Base-by-base conservation (phyloP, 2,113 vertebrate species). In the Aplodontia rufa region DNA sequence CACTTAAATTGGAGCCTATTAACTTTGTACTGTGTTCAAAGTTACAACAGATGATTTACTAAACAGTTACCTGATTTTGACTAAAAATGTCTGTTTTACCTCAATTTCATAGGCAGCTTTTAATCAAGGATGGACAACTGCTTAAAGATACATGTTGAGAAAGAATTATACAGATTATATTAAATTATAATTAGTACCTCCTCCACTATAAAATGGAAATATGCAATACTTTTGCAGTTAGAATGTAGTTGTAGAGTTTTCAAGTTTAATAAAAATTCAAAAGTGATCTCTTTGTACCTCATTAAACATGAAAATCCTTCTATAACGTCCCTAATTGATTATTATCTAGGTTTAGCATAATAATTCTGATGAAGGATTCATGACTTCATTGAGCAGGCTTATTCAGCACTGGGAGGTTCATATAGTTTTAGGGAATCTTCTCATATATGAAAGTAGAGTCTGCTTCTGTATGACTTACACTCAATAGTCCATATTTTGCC, bases 141-240 rank as follows among this genome's bases (percentile, higher is more conserved):
- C 11, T 79, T 75, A 92, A 76, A 53, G 87, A 93, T 19, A 68
- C 30, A 42, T 47, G 4, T 9, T 93, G 82, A 96, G 49, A 53
- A 28, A 37, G 42, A 74, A 62, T 58, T 71, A 81, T 42, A 66
- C 2, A 32, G 6, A 90, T 10, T 26, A 42, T 28, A 85, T 76
- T 94, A 76, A 93, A 85, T 93, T 51, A 89, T 60, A 85, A 84
- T 93, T 87, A 91, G 16, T 22, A 68, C 17, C 11, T 13, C 90
- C 37, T 86, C 22, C 19, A 62, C 26, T 66, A 83, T 42, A 69
- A 87, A 82, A 24, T 76, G 16, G 69, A 83, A 53, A 93, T 66
- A 55, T 32, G 22, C 24, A 81, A 45, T 8, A 60, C 28, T 74
- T 91, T 68, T 47, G 74, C 64, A 40, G 45, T 76, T 93, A 32